Percentiles rank a stretch among this genome's conserved stretches.
These are phyloP conservation scores for Lerista edwardsae DNA, from an alignment of 2,797 vertebrate species.

Conservation along the genomic window DNA sequence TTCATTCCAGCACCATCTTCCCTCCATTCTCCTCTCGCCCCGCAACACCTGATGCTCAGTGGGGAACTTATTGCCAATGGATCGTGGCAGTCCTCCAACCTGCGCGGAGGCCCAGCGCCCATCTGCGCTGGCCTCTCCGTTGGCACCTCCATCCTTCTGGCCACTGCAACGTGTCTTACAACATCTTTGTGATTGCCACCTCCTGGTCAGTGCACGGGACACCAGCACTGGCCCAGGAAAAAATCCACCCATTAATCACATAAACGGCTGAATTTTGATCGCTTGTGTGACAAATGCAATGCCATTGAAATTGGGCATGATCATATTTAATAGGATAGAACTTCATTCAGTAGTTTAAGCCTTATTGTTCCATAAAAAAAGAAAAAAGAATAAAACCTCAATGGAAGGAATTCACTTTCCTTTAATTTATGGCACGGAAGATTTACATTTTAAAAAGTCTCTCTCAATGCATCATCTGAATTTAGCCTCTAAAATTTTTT, in stretches of 20 bases:
- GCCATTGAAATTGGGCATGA: constrained; percentile 49
- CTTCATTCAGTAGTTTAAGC: constrained; percentile 37
- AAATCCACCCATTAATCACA: constrained; percentile 58
- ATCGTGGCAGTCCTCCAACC: too few relatives aligned
- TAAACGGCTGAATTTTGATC: constrained; percentile 40
- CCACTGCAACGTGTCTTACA: too few relatives aligned
- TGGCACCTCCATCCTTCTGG: too few relatives aligned
- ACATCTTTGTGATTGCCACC: too few relatives aligned
- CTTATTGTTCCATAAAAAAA: constrained; percentile 45
- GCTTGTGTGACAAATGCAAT: constrained; percentile 54
- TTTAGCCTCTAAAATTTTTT: constrained; percentile 22
- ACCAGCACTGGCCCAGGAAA: too few relatives aligned
- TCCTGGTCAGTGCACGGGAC: too few relatives aligned
- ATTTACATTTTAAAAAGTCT: constrained; percentile 36
- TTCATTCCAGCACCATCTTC: too few relatives aligned
- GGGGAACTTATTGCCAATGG: too few relatives aligned
- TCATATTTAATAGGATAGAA: constrained; percentile 60
- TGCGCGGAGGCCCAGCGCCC: too few relatives aligned
- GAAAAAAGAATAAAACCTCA: constrained; percentile 36
- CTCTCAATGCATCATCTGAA: constrained; percentile 37
- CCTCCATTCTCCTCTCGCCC: too few relatives aligned
- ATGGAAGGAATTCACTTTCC: constrained; percentile 56
- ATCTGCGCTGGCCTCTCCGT: too few relatives aligned
- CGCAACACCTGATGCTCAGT: too few relatives aligned
- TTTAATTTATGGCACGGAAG: constrained; percentile 30